A percentile compares a stretch with the other conserved stretches of the same genome.
Evolutionary conservation across 1,140 invertebrate species (phyloP).

Genomic region (Apis florea): DNA sequence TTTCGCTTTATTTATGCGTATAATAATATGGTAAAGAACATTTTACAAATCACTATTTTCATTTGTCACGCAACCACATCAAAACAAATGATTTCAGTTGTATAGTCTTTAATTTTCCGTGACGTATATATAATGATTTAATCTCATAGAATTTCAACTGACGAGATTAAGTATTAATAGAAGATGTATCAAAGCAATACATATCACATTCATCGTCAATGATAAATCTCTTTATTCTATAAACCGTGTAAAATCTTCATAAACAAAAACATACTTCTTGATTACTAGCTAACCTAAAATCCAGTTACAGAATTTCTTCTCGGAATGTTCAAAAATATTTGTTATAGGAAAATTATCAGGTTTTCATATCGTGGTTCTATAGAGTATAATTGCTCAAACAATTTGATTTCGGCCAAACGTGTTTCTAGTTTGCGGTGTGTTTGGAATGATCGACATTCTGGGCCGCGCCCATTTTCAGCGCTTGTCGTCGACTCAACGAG

Average conservation of each 20-base stretch:
- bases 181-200: neutral
- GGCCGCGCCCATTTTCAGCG: slow-evolving; percentile 76
- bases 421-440: slow-evolving; percentile 33
- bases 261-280: neutral
- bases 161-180: slow-evolving; percentile 10
- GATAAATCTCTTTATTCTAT: neutral
- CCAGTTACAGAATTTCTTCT: neutral
- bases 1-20: too few relatives aligned
- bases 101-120: neutral
- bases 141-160: slow-evolving; percentile 8
- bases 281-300: too few relatives aligned
- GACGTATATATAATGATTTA: neutral
- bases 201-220: neutral
- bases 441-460: slow-evolving; percentile 75
- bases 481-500: slow-evolving; percentile 72
- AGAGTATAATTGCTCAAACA: neutral
- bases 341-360: neutral
- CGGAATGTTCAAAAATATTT: neutral
- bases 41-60: neutral
- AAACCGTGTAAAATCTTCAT: neutral
- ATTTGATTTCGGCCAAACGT: neutral
- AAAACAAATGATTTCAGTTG: neutral
- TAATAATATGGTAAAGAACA: too few relatives aligned
- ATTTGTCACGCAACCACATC: neutral
- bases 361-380: neutral